phyloP scores from a whole-genome alignment of 2,113 vertebrate species.

The Amphiprion percula region DNA sequence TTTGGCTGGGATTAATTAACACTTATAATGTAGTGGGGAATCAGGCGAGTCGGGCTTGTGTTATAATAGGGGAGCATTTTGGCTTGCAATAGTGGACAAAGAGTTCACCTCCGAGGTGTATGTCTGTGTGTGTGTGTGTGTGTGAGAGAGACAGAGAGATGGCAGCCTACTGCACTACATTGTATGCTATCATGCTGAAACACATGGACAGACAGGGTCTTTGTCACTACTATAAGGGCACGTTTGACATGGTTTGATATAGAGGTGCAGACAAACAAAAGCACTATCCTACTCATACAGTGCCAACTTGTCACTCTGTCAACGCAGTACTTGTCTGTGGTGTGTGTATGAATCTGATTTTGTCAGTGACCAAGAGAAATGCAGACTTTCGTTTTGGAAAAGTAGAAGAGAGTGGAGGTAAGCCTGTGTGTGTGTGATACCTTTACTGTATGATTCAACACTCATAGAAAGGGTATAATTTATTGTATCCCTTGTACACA shows the following conservation, averaged over 20 bases:
- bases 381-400: slow-evolving; percentile 87
- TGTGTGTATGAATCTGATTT: slow-evolving; percentile 40
- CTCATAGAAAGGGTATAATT: not conserved
- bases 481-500: too few species aligned
- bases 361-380: slow-evolving; percentile 31
- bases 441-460: not conserved
- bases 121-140: slow-evolving; percentile 25
- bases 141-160: slow-evolving; percentile 5
- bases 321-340: slow-evolving; percentile 22
- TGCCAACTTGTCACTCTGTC: slow-evolving; percentile 65
- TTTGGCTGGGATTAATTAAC: slow-evolving; percentile 79
- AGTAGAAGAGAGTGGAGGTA: slow-evolving; percentile 80
- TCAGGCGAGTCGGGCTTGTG: slow-evolving; percentile 65
- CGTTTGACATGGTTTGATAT: slow-evolving; percentile 68
- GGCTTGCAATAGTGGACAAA: slow-evolving; percentile 65
- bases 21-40: slow-evolving; percentile 77
- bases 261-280: slow-evolving; percentile 72
- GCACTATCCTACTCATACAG: slow-evolving; percentile 61
- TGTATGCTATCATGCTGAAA: slow-evolving; percentile 76
- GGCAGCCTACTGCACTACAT: slow-evolving; percentile 43
- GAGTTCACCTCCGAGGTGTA: slow-evolving; percentile 68
- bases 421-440: slow-evolving; percentile 74
- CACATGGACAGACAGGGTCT: slow-evolving; percentile 77
- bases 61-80: slow-evolving; percentile 64
- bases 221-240: slow-evolving; percentile 74